A percentile compares a stretch with the other conserved stretches of the same genome.
Evolutionary conservation across 2,888 invertebrate species (phyloP).

Genomic region (Nymphalis c-album): DNA sequence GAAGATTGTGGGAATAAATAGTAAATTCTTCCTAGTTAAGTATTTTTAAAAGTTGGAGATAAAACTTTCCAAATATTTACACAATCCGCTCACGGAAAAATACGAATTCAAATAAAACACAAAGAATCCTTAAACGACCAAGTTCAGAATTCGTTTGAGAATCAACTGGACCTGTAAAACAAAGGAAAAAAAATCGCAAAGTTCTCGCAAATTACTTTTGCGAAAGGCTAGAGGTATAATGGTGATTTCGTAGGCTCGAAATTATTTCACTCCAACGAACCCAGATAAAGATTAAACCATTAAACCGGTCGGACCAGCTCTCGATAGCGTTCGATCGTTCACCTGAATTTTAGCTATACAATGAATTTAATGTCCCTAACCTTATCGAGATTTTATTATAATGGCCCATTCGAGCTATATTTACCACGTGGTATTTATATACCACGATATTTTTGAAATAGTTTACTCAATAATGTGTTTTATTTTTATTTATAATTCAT

Average conservation of each 20-base stretch:
- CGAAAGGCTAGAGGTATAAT: slow-evolving; percentile 35
- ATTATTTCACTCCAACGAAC: slow-evolving; percentile 57
- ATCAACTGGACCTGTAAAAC: slow-evolving; percentile 2
- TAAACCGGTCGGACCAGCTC: slow-evolving; percentile 40
- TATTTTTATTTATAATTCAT: too few relatives aligned
- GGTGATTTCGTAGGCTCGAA: slow-evolving; percentile 52
- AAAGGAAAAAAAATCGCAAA: slow-evolving; percentile 2
- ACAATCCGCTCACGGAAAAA: neutral
- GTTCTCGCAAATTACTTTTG: slow-evolving; percentile 12
- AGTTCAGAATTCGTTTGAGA: neutral
- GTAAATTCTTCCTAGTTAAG: neutral
- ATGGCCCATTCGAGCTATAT: neutral
- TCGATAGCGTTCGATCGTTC: slow-evolving; percentile 29
- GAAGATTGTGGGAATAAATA: too few relatives aligned
- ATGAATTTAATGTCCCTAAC: slow-evolving; percentile 7
- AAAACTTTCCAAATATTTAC: slow-evolving; percentile 2
- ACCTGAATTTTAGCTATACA: slow-evolving; percentile 42
- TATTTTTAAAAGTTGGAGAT: neutral
- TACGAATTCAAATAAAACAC: slow-evolving; percentile 1
- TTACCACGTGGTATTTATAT: too few relatives aligned
- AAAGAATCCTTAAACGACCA: neutral
- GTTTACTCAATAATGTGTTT: too few relatives aligned
- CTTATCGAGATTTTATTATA: neutral
- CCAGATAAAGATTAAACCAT: slow-evolving; percentile 61
- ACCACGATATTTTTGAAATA: neutral